Conservation (phyloP, 2,888 invertebrate species). For the Lepidocyrtoides sp. region DNA sequence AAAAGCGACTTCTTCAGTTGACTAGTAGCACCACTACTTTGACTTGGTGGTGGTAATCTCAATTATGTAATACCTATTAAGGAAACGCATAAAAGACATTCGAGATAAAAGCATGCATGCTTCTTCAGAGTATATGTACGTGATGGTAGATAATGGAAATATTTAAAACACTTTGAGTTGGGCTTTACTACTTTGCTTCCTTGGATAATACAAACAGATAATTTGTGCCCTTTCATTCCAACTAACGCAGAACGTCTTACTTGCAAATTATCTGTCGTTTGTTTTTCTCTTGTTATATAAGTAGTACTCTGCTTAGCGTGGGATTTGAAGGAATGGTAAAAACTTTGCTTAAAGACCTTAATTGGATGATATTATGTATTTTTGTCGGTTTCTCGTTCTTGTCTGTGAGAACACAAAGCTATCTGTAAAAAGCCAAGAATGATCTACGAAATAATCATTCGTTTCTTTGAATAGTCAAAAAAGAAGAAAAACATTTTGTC, state of each 20-base stretch:
- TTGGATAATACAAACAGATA: conserved; percentile 20
- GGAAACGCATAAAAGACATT: conserved; percentile 5
- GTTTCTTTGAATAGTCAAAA: neutral
- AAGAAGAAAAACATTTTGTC: neutral
- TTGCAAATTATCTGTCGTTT: neutral
- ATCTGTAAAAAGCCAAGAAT: conserved; percentile 50
- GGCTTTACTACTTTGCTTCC: too few relatives aligned
- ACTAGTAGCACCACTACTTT: neutral
- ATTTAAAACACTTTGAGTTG: too few relatives aligned
- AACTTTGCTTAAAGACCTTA: conserved; percentile 29
- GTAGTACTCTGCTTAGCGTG: neutral
- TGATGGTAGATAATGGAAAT: too few relatives aligned
- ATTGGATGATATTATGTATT: conserved; percentile 25
- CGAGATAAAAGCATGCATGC: neutral
- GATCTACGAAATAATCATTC: conserved; percentile 37
- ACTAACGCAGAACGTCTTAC: neutral
- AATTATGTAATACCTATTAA: conserved; percentile 41
- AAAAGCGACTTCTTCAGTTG: neutral
- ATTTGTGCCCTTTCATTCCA: neutral
- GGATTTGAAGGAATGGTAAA: neutral
- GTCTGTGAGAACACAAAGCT: neutral
- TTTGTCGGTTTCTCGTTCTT: neutral
- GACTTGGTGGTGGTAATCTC: neutral
- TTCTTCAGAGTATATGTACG: too few relatives aligned
- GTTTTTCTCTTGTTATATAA: neutral